A percentile compares a stretch with the other conserved stretches of the same genome.
Evolutionary conservation across 2,888 invertebrate genomes (phyloP).

Genomic region (Nomada flava): DNA sequence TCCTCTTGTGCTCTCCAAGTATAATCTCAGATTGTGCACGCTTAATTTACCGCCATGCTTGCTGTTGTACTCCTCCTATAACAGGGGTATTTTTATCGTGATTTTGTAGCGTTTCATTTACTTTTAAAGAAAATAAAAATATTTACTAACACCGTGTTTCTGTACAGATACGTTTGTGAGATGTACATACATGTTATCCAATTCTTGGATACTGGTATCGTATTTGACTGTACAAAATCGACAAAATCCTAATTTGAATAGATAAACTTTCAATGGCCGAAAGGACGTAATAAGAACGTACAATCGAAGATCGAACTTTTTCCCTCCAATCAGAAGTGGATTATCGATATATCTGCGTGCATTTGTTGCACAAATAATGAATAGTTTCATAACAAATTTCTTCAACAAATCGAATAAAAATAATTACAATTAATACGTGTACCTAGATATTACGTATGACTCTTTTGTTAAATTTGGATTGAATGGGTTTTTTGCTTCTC

Average conservation of each 20-base stretch:
- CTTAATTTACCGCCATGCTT: constrained; percentile 98
- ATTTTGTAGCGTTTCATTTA: neutral
- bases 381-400: neutral
- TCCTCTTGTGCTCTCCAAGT: constrained; percentile 95
- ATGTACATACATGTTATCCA: constrained; percentile 97
- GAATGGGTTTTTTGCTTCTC: constrained; percentile 93
- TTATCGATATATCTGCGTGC: constrained; percentile 93
- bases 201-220: constrained; percentile 93
- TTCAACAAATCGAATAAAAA: neutral
- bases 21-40: constrained; percentile 94
- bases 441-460: constrained; percentile 97
- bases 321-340: constrained; percentile 96
- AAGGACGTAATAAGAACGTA: constrained; percentile 97
- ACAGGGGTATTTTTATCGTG: neutral
- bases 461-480: constrained; percentile 94
- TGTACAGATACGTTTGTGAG: constrained; percentile 99
- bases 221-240: constrained; percentile 98
- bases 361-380: neutral
- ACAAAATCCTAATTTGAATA: constrained; percentile 96
- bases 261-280: constrained; percentile 96
- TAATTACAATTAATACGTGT: neutral
- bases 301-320: constrained; percentile 97
- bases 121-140: neutral
- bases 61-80: constrained; percentile 95
- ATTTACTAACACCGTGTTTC: constrained; percentile 92